phyloP scores from a whole-genome alignment of 2,113 vertebrate genomes.

The Clarias magur region DNA sequence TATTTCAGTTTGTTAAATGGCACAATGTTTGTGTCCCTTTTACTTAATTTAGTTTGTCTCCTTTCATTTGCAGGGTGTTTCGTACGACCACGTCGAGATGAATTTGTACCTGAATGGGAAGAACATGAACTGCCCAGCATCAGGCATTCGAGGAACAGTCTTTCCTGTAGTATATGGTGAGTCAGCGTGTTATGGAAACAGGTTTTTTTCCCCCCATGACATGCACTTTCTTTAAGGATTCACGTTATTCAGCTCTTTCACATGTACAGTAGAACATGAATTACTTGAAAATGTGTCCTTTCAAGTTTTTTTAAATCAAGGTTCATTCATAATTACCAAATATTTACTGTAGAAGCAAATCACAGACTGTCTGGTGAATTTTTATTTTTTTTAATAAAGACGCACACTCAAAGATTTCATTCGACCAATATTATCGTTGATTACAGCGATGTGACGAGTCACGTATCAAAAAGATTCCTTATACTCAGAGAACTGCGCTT shows the following conservation, averaged over 20 bases:
- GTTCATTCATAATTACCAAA: neutral
- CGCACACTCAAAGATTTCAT: no score
- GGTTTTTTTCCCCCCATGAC: constrained; percentile 28
- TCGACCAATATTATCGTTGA: no score
- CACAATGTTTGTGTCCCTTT: no score
- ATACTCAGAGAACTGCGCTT: no score
- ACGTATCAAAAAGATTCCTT: no score
- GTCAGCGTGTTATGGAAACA: constrained; percentile 56
- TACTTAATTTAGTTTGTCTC: constrained; percentile 27
- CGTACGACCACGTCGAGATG: constrained; percentile 97
- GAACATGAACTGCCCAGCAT: constrained; percentile 98
- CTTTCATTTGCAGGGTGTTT: constrained; percentile 82
- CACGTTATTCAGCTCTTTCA: neutral
- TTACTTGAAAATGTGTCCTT: neutral
- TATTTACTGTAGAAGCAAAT: neutral
- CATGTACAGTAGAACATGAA: neutral
- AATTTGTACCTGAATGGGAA: constrained; percentile 98
- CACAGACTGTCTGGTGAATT: no score
- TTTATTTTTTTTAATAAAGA: no score
- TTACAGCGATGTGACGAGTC: no score
- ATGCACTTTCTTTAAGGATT: constrained; percentile 61
- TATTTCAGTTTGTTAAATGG: neutral
- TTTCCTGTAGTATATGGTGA: constrained; percentile 97
- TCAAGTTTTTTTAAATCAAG: neutral
- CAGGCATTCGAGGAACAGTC: constrained; percentile 96